Evolutionary conservation across 2,113 vertebrate species (phyloP).

Genomic region (Patagioenas fasciata): DNA sequence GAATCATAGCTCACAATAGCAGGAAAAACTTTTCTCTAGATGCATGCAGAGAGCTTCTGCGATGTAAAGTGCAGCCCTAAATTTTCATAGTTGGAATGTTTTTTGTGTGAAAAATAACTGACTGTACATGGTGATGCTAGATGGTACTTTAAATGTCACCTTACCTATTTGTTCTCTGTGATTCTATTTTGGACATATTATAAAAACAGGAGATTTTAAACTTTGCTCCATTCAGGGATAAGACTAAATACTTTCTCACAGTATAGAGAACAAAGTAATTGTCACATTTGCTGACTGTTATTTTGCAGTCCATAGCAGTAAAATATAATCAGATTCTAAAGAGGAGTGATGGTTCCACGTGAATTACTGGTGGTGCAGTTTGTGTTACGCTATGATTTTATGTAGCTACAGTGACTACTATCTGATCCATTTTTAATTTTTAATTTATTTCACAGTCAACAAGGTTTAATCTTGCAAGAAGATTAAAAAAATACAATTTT

Average conservation of each 20-base stretch:
- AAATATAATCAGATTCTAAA: neutral
- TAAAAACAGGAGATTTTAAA: neutral
- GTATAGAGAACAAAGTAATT: neutral
- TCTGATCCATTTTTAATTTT: slow-evolving; percentile 43
- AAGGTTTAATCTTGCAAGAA: slow-evolving; percentile 43
- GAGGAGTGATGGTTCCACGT: neutral
- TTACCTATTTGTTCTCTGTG: neutral
- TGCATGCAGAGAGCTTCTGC: neutral
- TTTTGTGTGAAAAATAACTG: neutral
- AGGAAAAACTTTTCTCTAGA: slow-evolving; percentile 3
- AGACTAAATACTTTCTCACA: neutral
- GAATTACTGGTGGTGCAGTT: neutral
- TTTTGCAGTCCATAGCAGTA: neutral
- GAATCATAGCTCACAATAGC: neutral
- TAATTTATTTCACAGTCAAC: slow-evolving; percentile 54
- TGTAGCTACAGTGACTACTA: slow-evolving; percentile 17
- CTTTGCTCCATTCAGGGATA: neutral
- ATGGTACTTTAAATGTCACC: neutral
- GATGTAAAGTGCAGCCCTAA: neutral
- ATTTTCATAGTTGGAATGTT: neutral
- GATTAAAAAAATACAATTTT: slow-evolving; percentile 38
- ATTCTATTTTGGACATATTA: neutral
- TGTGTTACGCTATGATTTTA: neutral
- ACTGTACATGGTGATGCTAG: neutral
- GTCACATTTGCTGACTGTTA: neutral